These are phyloP conservation scores for Morpho helenor DNA, from an alignment of 2,888 invertebrate species.

Conservation along the genomic window DNA sequence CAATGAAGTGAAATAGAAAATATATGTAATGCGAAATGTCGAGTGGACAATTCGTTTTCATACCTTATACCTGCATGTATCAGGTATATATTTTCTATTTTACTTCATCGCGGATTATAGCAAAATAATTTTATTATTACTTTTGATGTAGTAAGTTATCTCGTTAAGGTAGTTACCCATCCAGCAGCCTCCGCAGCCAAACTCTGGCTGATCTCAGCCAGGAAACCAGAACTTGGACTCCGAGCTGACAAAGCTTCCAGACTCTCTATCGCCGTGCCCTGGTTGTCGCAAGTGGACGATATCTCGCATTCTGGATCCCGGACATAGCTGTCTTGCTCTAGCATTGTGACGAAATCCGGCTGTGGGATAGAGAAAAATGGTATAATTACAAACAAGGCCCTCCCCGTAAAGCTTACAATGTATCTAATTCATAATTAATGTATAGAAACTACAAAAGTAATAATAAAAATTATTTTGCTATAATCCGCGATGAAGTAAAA, in stretches of 20 bases:
- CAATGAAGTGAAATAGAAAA: too few species aligned
- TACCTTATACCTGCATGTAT: too few species aligned
- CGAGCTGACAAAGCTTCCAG: constrained; percentile 71
- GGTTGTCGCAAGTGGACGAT: constrained; percentile 58
- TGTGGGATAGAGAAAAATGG: constrained; percentile 30
- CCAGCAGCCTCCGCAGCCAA: constrained; percentile 55
- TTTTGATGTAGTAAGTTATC: background rate
- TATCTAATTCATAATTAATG: too few species aligned
- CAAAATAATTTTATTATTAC: too few species aligned
- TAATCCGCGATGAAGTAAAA: too few species aligned
- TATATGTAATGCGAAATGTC: too few species aligned
- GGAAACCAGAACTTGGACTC: constrained; percentile 68
- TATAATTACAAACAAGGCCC: background rate
- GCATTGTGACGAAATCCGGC: constrained; percentile 66
- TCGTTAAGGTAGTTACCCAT: constrained; percentile 48
- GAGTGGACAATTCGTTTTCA: too few species aligned
- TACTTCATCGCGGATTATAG: too few species aligned
- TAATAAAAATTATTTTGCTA: too few species aligned
- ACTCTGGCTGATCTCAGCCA: constrained; percentile 73
- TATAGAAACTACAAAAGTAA: too few species aligned
- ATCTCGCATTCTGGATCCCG: constrained; percentile 67
- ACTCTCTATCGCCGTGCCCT: constrained; percentile 72
- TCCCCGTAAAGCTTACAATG: too few species aligned
- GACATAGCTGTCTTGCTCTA: constrained; percentile 65
- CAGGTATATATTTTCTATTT: too few species aligned